A percentile compares a stretch with the other conserved stretches of the same genome.
phyloP scores from a whole-genome alignment of 2,797 vertebrate genomes.

The Tamandua tetradactyla region DNA sequence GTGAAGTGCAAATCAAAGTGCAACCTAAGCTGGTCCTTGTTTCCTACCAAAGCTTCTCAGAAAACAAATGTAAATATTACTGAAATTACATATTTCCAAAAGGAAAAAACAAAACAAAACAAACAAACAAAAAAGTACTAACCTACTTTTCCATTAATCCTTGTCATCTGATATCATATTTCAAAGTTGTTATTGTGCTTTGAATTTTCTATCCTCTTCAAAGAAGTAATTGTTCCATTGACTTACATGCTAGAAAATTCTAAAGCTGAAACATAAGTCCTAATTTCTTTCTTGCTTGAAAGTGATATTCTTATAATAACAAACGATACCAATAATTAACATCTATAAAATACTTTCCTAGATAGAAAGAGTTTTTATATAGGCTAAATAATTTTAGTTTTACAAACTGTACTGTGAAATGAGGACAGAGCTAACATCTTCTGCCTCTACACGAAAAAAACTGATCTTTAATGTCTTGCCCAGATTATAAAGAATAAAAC shows the following conservation, averaged over 20 bases:
- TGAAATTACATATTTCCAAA: background rate
- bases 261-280: background rate
- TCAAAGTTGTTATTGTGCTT: background rate
- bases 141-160: background rate
- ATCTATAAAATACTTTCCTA: background rate
- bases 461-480: background rate
- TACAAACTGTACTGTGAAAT: background rate
- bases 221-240: background rate
- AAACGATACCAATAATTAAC: background rate
- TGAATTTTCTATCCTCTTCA: background rate
- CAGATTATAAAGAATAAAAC: background rate
- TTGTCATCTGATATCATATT: background rate
- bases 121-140: background rate
- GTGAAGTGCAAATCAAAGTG: background rate
- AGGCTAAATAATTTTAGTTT: background rate
- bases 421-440: fast-evolving
- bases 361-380: background rate
- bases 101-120: background rate
- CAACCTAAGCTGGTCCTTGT: background rate
- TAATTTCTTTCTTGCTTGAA: background rate
- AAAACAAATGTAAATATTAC: background rate
- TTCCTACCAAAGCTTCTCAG: background rate
- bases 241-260: background rate
- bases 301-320: background rate
- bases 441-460: background rate